These are phyloP conservation scores for Lissocephala sabroskyi DNA, from an alignment of 2,888 invertebrate species.

Conservation along the genomic window DNA sequence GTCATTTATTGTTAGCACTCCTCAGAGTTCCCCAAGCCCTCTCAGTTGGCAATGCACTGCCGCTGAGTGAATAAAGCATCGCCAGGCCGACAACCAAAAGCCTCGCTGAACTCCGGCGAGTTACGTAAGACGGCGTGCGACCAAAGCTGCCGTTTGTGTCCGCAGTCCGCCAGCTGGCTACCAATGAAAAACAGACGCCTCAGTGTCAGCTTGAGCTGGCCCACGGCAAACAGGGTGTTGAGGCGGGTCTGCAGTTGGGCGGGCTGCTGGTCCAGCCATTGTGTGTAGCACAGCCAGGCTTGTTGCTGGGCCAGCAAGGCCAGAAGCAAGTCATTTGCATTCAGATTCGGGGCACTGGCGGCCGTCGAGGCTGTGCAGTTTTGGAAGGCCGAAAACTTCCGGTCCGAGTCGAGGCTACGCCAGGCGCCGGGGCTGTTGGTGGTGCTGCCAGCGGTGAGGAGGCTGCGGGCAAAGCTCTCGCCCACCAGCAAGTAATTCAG, in stretches of 20 bases:
- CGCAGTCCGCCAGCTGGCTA: conserved; percentile 56
- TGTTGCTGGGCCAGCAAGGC: conserved; percentile 55
- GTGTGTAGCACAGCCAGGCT: conserved; percentile 38
- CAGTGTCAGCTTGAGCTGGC: conserved; percentile 45
- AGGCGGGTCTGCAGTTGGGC: conserved; percentile 30
- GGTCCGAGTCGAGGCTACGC: conserved; percentile 69
- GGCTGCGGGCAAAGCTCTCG: conserved; percentile 58
- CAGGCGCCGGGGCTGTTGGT: conserved; percentile 62
- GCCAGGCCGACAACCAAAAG: conserved; percentile 54
- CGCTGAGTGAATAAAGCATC: conserved; percentile 48
- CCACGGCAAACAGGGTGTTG: conserved; percentile 35
- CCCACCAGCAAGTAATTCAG: conserved; percentile 57
- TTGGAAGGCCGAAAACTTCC: conserved; percentile 48
- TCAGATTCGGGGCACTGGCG: background rate
- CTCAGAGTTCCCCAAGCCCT: no score
- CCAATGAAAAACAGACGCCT: conserved; percentile 60
- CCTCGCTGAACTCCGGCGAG: conserved; percentile 55
- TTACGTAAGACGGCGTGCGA: conserved; percentile 57
- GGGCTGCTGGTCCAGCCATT: conserved; percentile 53
- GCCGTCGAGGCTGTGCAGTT: conserved; percentile 38
- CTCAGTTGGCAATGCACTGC: conserved; percentile 6
- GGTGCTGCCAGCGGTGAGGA: conserved; percentile 63
- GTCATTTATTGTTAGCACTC: no score
- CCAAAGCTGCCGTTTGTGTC: conserved; percentile 41
- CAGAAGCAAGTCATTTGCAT: conserved; percentile 58